Conservation (phyloP, 2,113 vertebrate genomes). For the Machaerirhynchus nigripectus region DNA sequence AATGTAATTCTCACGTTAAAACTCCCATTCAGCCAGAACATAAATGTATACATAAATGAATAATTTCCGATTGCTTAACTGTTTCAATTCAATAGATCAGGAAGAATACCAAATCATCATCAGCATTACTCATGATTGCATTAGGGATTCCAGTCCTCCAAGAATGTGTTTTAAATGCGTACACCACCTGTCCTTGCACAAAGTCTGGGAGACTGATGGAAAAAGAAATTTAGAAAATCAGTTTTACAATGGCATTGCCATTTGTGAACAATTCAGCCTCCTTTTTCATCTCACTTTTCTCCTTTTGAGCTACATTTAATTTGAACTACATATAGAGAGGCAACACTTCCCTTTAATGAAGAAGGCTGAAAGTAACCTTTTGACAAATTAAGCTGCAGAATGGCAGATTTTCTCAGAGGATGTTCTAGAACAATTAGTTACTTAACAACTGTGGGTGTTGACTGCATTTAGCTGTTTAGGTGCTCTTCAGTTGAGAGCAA, state of each 20-base stretch:
- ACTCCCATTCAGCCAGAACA: background rate
- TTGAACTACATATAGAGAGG: background rate
- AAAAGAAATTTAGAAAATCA: background rate
- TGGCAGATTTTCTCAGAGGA: background rate
- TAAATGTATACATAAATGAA: conserved; percentile 23
- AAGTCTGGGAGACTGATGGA: background rate
- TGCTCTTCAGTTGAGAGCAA: background rate
- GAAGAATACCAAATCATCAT: background rate
- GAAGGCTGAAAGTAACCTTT: background rate
- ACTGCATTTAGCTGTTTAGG: background rate
- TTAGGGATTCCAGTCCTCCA: background rate
- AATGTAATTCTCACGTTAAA: conserved; percentile 1
- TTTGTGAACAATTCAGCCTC: background rate
- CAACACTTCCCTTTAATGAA: background rate
- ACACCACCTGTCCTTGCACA: background rate
- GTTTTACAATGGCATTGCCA: background rate
- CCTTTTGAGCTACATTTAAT: background rate
- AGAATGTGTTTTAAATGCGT: background rate
- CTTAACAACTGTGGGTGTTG: background rate
- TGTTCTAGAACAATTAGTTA: background rate
- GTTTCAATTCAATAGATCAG: background rate
- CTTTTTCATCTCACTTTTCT: background rate
- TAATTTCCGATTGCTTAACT: background rate
- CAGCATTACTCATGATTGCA: background rate
- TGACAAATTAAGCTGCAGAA: background rate